Conservation (phyloP, 1,140 invertebrate species). For the Leptinotarsa undecemlineata region DNA sequence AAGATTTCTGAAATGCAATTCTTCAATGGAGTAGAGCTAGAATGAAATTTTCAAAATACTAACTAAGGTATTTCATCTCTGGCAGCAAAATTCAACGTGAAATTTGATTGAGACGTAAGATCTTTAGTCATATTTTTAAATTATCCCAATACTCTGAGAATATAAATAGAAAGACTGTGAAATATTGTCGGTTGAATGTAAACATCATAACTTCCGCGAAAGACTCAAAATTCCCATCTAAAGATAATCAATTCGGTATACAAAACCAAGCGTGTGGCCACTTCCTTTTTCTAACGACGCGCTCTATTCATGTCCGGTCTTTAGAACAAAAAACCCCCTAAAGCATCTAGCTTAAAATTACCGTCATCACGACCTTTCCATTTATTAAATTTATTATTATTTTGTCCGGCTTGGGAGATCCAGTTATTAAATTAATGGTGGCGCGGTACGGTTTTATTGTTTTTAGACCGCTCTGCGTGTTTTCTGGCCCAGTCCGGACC, state of each 20-base stretch:
- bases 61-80: too few relatives aligned
- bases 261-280: neutral
- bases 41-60: too few relatives aligned
- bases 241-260: neutral
- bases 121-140: too few relatives aligned
- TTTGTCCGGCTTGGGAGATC: neutral
- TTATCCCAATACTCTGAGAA: too few relatives aligned
- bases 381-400: conserved; percentile 18
- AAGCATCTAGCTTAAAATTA: conserved; percentile 6
- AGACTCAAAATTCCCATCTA: too few relatives aligned
- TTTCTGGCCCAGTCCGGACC: neutral
- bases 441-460: neutral
- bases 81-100: too few relatives aligned
- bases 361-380: neutral
- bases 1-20: too few relatives aligned
- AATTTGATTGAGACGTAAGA: too few relatives aligned
- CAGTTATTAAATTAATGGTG: conserved; percentile 14
- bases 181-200: too few relatives aligned
- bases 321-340: neutral
- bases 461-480: neutral
- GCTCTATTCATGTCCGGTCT: neutral
- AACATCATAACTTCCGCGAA: too few relatives aligned
- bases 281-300: neutral
- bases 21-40: too few relatives aligned
- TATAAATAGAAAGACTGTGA: too few relatives aligned